Evolutionary conservation across 2,113 vertebrate species (phyloP), one percentile per base, ranked within the genome.

Genomic region (Anoura caudifer): DNA sequence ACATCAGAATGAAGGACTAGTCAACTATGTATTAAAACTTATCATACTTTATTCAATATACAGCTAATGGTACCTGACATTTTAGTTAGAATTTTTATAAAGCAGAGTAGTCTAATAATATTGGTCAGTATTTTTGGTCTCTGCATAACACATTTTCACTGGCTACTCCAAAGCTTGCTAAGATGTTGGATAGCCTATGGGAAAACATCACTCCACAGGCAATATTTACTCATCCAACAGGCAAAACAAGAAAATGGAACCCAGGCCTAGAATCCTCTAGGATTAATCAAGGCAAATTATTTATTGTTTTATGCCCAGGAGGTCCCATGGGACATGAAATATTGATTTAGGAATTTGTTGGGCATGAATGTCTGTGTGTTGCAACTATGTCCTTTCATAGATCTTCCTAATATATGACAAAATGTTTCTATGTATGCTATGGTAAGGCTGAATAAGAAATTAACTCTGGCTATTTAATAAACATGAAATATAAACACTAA

Each of bases 231-330:
- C 76, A 94, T 59, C 17, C 24, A 90, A 33, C 41, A 87, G 50
- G 96, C 87, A 90, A 92, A 91, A 89, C n/a, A 91, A 90, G 88
- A 93, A 92, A 93, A 96, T 90, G 65, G 83, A 97, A 96, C 76
- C 43, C 31, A 84, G 97, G 59, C 36, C 79, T 81, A 50, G 69
- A 95, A 82, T 90, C 59, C 65, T 96, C 45, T 75, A 41, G 22
- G 59, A 22, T 95, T 97, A 96, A 65, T 96, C 86, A 94, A 96
- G 75, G 43, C 59, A 90, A 97, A 91, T 97, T 96, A 90, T 72
- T 95, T 95, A 92, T 90, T 96, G 75, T 97, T 80, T 97, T 93
- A 86, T 85, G 84, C 76, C 75, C 77, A 87, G 93, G 47, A 97
- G 79, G 87, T 94, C 89, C 88, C 95, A 87, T 2, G 15, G 75